These are phyloP conservation scores for Otolemur crassicaudatus DNA, from an alignment of 2,797 vertebrate genomes.

Conservation along the genomic window DNA sequence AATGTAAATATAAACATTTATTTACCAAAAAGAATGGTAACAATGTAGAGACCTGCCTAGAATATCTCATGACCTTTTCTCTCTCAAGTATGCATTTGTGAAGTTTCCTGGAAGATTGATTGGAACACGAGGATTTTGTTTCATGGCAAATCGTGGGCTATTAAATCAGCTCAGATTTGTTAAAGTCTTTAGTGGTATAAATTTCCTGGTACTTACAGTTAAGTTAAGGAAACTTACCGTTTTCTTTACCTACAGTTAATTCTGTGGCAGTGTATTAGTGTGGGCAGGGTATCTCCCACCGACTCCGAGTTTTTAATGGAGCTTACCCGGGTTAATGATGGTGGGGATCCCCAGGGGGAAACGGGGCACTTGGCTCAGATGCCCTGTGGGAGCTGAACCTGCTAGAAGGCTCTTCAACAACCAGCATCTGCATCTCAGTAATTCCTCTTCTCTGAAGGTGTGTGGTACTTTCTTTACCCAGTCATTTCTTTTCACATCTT, in stretches of 20 bases:
- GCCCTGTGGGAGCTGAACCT: constrained; percentile 4
- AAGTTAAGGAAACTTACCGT: background rate
- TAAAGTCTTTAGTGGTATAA: constrained; percentile 57
- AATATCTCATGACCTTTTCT: constrained; percentile 20
- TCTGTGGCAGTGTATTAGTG: background rate
- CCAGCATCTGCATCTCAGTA: background rate
- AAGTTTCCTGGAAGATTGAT: constrained; percentile 53
- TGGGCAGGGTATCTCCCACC: background rate
- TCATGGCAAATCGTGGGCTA: background rate
- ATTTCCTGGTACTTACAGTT: constrained; percentile 7
- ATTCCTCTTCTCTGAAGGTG: background rate
- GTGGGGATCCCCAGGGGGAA: background rate
- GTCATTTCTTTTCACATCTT: background rate
- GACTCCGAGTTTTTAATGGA: constrained; percentile 48
- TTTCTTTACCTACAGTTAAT: constrained; percentile 47
- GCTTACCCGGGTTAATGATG: constrained; percentile 21
- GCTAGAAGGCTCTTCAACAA: constrained; percentile 11
- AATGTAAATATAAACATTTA: background rate
- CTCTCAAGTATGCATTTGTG: background rate
- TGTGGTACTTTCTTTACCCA: background rate
- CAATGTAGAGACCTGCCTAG: constrained; percentile 27
- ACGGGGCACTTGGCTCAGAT: constrained; percentile 14
- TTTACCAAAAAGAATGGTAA: constrained; percentile 16
- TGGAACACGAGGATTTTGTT: constrained; percentile 49
- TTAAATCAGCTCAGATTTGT: constrained; percentile 72